Base-by-base conservation (phyloP, 1,140 invertebrate genomes). In the Panagrolaimus sp. region DNA sequence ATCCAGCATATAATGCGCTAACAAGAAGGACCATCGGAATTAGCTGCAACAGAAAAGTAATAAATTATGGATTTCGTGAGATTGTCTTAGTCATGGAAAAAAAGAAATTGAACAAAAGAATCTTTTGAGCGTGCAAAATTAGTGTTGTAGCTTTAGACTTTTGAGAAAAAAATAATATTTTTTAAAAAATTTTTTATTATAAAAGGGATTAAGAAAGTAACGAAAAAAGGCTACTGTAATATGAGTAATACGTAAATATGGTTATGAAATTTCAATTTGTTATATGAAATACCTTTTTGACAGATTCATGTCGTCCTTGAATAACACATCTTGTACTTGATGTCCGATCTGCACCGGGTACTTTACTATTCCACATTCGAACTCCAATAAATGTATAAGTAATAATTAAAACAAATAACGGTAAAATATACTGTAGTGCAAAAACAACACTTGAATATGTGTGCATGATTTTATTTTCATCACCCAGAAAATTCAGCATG, bases 21-120 rank as follows among this genome's bases (percentile, higher is more conserved):
- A 81, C 77, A 24, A 81, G 69, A 38, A 81, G 68, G 0, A 83
- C 79, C 79, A 81, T 83, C 14, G 79, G 81, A 58, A 81, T 77
- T 15, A 83, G 65, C 78, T 83, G 32, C 32, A 38, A 38, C 2
- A 38, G 32, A 4, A 38, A 7, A 38, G 32, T 38, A 38, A 38
- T 38, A 38, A 38, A 38, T 38, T 38, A 38, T 38, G 32, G 32
- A 38, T 38, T 38, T 38, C 32, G 7, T 38, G 2, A 38, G 32
- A 38, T 4, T 4, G 32, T 2, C 32, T 38, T 38, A 38, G 2
- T 38, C 32, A 38, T 38, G 32, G n/a, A n/a, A n/a, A 38, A 38
- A 38, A 38, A 38, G 32, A 38, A 38, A 38, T 38, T 38, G 7
- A 38, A 38, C 32, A 38, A 38, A 38, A 38, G 32, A 38, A 38